phyloP scores from a whole-genome alignment of 2,113 vertebrate species.

The Acrocephalus arundinaceus region DNA sequence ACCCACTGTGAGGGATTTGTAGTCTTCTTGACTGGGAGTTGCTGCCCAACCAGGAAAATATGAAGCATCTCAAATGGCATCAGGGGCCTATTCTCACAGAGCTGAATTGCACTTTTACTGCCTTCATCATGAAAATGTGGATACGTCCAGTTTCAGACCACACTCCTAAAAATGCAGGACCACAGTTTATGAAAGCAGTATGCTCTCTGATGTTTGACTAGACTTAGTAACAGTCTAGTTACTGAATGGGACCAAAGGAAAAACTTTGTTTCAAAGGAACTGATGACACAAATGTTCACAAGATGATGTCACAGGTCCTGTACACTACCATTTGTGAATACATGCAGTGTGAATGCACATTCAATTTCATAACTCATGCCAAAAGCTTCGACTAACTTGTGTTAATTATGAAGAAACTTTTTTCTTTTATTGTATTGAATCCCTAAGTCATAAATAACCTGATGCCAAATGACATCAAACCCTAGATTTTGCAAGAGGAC shows the following conservation, averaged over 20 bases:
- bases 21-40: background rate
- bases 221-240: background rate
- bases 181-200: background rate
- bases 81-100: background rate
- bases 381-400: background rate
- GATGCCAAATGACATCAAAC: background rate
- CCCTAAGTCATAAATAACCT: background rate
- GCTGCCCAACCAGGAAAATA: background rate
- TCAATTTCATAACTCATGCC: background rate
- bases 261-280: background rate
- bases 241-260: background rate
- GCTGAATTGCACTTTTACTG: background rate
- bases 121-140: background rate
- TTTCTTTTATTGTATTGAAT: background rate
- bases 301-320: background rate
- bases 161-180: background rate
- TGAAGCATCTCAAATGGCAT: background rate
- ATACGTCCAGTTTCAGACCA: background rate
- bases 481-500: background rate
- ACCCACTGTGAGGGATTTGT: background rate
- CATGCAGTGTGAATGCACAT: background rate
- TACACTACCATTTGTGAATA: background rate
- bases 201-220: background rate
- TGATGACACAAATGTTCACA: background rate
- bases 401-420: background rate